Evolutionary conservation across 1,140 invertebrate species (phyloP), one percentile per base, ranked within the genome.

Genomic region (Ceratina calcarata): DNA sequence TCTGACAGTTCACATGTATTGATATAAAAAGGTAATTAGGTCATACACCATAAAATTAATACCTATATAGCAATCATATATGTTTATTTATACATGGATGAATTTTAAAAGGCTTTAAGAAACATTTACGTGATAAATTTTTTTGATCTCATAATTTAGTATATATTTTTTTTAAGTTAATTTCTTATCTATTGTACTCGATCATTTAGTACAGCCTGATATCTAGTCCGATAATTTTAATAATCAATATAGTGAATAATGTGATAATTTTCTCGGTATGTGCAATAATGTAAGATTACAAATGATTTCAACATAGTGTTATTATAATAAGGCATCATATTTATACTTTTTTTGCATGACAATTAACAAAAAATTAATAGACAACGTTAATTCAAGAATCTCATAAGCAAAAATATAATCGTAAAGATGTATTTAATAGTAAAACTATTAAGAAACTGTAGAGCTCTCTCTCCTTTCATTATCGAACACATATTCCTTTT

Each of bases 1-100:
- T 83, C 90, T 13, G 91, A 92, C 49, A 89, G 67, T 65, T 89
- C 90, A 7, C 89, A 90, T 71, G 81, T 91, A 77, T 84, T 91
- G 60, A 89, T 92, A 86, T 93, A 85, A 89, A 45, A 88, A 45
- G 65, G 58, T 85, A 77, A 84, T 57, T 45, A 75, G 27, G 16
- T 58, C 6, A 58, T 24, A 12, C 51, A 58, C 32, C 18, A 53
- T 24, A 77, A 49, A 77, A 49, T 61, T 68, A 18, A 24, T 22
- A 7, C 16, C 18, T 76, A 13, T 76, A 7, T 20, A 69, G 22
- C 24, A 55, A 20, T 10, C 20, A 24, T 70, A 12, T 20, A 58
- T 70, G 37, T 70, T 3, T 65, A 74, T 75, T 77, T 71, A 71
- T 55, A 64, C 53, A 32, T 27, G 22, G 61, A 65, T 13, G 15